These are phyloP conservation scores for Bombylius discolor DNA, from an alignment of 2,888 invertebrate genomes.

Conservation along the genomic window DNA sequence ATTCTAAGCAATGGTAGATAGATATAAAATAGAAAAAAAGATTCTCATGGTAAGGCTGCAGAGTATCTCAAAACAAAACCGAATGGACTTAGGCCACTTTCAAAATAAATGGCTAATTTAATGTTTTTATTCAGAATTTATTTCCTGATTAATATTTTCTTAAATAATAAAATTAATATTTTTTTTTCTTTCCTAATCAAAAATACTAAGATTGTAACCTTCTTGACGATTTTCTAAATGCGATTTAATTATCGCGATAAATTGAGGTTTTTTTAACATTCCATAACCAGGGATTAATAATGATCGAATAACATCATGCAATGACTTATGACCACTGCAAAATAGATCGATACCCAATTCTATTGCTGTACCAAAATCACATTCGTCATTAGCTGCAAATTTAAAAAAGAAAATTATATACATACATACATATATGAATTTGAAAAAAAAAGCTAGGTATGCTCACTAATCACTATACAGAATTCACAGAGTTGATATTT, in stretches of 20 bases:
- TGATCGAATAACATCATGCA: constrained; percentile 52
- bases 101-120: not conserved
- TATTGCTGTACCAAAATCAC: constrained; percentile 85
- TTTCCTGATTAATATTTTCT: too few relatives aligned
- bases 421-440: not conserved
- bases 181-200: constrained; percentile 15
- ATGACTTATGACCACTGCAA: constrained; percentile 52
- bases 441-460: not conserved
- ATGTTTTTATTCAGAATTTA: too few relatives aligned
- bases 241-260: constrained; percentile 57
- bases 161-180: too few relatives aligned
- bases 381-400: constrained; percentile 70
- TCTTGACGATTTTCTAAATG: constrained; percentile 60
- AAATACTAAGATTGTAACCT: constrained; percentile 41
- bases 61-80: too few relatives aligned
- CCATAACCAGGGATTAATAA: constrained; percentile 63
- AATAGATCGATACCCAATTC: constrained; percentile 82
- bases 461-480: not conserved
- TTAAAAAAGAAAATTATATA: not conserved
- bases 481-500: not conserved
- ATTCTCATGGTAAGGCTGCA: too few relatives aligned
- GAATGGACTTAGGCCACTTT: too few relatives aligned
- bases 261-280: constrained; percentile 57
- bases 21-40: too few relatives aligned
- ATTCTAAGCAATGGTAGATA: too few relatives aligned